Evolutionary conservation across 2,888 invertebrate species (phyloP), one percentile per base, ranked within the genome.

Genomic region (Iselma pallidipennis): DNA sequence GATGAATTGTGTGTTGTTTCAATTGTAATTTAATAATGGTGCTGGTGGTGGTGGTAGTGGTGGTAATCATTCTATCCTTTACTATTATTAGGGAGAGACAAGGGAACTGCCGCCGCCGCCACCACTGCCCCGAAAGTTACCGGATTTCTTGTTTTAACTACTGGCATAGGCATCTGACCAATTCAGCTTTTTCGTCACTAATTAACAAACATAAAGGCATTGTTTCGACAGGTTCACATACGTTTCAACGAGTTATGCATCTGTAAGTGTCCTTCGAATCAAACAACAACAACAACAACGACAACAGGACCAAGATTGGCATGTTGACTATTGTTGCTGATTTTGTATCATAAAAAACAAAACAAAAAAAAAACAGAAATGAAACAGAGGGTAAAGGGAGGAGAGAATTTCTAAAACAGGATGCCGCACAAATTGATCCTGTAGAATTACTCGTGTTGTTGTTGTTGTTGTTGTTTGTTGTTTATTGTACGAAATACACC

Each of bases 121-220:
- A 65, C 66, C 62, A 65, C 57, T 23, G 55, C 55, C 54, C 61
- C 50, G 61, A 49, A 61, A 29, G 7, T 29, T 29, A 37, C 49
- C 42, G 57, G 45, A 53, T n/a, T 56, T 31, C 31, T 54, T 48
- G 25, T 49, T 25, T 3, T 42, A 28, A 49, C 45, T 37, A 37
- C 37, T 37, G 59, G 60, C 58, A 59, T 42, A 65, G 74, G 78
- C 75, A 78, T 77, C 74, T 72, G 68, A 72, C 67, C 70, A 72
- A 75, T 76, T 75, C 74, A 75, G 76, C 16, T 78, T 78, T 79
- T 79, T 75, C 74, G 76, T 69, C 74, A 74, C 77, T 79, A 80
- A 79, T 79, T 80, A 80, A 75, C 78, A 77, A 78, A 77, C 78
- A 78, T 79, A 77, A 78, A 79, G 70, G 74, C 75, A 76, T 76